phyloP scores from a whole-genome alignment of 2,113 vertebrate genomes.

The Menura novaehollandiae region DNA sequence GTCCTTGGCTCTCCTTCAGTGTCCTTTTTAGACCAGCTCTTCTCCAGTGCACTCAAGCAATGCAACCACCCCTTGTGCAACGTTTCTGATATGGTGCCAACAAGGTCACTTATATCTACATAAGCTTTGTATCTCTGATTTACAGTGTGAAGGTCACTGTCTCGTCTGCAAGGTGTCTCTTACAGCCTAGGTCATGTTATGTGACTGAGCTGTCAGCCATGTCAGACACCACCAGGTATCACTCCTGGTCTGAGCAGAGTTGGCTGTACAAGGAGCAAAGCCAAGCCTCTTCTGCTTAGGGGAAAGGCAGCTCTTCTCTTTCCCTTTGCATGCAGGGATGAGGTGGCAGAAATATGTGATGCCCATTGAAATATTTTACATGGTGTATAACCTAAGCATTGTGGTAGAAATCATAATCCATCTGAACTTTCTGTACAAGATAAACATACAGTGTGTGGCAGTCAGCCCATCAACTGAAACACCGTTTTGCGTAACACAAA shows the following conservation, averaged over 20 bases:
- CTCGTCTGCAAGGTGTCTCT: not conserved
- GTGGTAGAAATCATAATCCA: not conserved
- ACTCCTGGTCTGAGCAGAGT: not conserved
- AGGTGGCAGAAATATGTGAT: fast-evolving
- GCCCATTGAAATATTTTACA: not conserved
- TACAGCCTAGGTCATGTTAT: not conserved
- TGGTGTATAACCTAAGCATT: not conserved
- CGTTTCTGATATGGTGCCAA: not conserved
- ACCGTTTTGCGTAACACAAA: not conserved
- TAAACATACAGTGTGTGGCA: not conserved
- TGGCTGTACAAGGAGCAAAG: not conserved
- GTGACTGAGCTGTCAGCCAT: not conserved
- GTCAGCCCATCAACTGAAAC: not conserved
- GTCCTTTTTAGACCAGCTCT: not conserved
- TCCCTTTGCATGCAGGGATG: not conserved
- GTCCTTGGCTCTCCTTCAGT: not conserved
- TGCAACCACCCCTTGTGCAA: not conserved
- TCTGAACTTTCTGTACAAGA: not conserved
- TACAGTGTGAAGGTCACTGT: not conserved
- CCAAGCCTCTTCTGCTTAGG: not conserved
- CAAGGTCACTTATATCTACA: fast-evolving
- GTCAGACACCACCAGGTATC: not conserved
- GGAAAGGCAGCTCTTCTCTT: not conserved
- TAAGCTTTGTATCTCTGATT: not conserved
- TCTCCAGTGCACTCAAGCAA: not conserved